phyloP scores from a whole-genome alignment of 2,888 invertebrate genomes.

The Drosophila mimica region DNA sequence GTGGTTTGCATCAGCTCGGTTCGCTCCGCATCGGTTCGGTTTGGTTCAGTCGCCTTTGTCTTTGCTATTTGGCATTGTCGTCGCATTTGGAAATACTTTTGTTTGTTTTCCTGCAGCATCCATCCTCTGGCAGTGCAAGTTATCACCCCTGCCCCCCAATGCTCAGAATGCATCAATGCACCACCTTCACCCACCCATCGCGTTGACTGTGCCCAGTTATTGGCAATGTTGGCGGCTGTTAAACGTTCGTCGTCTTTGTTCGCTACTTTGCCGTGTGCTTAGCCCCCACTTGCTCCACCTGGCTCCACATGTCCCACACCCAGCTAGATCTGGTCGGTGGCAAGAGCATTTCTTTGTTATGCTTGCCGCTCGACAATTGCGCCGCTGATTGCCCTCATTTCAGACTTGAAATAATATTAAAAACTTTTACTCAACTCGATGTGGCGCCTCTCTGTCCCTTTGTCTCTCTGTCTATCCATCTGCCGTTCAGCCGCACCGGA shows the following conservation, averaged over 20 bases:
- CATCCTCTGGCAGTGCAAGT: constrained; percentile 30
- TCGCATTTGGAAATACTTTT: constrained; percentile 53
- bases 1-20: constrained; percentile 26
- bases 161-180: constrained; percentile 57
- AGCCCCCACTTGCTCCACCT: constrained; percentile 2
- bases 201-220: constrained; percentile 64
- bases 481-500: constrained; percentile 40
- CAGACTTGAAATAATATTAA: constrained; percentile 82
- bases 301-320: not conserved
- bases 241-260: constrained; percentile 70
- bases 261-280: constrained; percentile 48
- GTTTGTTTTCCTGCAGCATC: constrained; percentile 64
- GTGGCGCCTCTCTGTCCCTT: constrained; percentile 32
- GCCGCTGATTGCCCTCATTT: constrained; percentile 83
- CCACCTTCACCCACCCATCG: constrained; percentile 12
- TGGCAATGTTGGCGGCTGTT: constrained; percentile 64
- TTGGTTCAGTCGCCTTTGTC: constrained; percentile 41
- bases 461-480: constrained; percentile 7
- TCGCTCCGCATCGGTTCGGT: constrained; percentile 6
- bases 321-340: constrained; percentile 30
- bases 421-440: constrained; percentile 74
- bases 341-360: constrained; percentile 71
- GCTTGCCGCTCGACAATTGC: constrained; percentile 79
- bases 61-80: constrained; percentile 27
- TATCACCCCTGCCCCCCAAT: constrained; percentile 36